Base-by-base conservation (phyloP, 2,888 invertebrate genomes). In the Chymomyza amoena region DNA sequence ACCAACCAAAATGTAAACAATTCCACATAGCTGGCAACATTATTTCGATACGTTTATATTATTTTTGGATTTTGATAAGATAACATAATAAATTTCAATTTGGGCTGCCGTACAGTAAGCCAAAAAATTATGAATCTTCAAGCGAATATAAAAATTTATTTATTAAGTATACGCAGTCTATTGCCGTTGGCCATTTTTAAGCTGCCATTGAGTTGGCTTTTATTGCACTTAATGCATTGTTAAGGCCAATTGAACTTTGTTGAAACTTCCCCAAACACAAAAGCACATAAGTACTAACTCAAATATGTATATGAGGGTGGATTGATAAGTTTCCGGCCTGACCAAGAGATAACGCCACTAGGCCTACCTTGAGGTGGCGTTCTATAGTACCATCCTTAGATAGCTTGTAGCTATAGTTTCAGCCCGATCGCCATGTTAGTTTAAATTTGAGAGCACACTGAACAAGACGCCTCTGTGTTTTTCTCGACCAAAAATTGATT, bases 1-100 rank as follows among this genome's bases (percentile, higher is more conserved):
- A 68, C 70, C 75, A 66, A 68, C 70, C 75, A 66, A 76, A 67
- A 69, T 71, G 72, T 74, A 67, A 67, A 71, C 56, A 45, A 45
- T 45, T 45, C 39, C 32, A 32, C 57, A 36, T 39, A 25, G 25
- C 25, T 25, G 25, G 25, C 6, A 25, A 54, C 15, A 36, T 39
- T 9, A 69, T 60, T 56, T n/a, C 36, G 10, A 61, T 18, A 28
- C 32, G 7, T 28, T 39, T n/a, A 6, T 65, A 39, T 51, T 51
- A 51, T n/a, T 51, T 51, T 54, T n/a, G 7, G 10, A 18, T 54
- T 16, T 18, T 54, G 54, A 54, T 54, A 54, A 54, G 54, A 54
- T 54, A 54, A 54, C 10, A 54, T n/a, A 15, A 16, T 18, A 32
- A 28, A 18, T 54, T 54, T 54, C 16, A 54, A 54, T 18, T 54